Percentiles rank a stretch among this genome's conserved stretches.
Conservation (phyloP, 2,113 vertebrate genomes). For the Crotophaga sulcirostris region DNA sequence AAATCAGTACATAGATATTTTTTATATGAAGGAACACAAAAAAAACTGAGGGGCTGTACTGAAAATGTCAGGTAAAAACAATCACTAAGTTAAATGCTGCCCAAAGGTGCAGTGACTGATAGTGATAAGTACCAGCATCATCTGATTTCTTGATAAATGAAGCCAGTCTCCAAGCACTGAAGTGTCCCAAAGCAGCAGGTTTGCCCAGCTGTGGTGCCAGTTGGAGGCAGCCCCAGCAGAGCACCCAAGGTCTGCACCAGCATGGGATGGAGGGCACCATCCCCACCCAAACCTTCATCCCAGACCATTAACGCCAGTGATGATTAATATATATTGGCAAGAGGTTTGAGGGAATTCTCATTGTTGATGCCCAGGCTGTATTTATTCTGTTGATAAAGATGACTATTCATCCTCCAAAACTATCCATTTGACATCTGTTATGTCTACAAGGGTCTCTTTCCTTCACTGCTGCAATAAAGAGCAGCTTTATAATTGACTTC, state of each 20-base stretch:
- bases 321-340: rapidly evolving
- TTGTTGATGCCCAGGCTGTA: background rate
- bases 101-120: rapidly evolving
- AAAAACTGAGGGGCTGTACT: background rate
- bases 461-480: rapidly evolving
- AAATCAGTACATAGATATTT: background rate
- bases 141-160: background rate
- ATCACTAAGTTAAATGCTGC: rapidly evolving
- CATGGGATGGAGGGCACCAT: rapidly evolving
- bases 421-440: background rate
- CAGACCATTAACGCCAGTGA: rapidly evolving
- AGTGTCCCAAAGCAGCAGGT: rapidly evolving
- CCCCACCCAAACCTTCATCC: background rate
- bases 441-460: background rate
- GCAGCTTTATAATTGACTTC: background rate
- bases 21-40: background rate
- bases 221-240: background rate
- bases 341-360: background rate
- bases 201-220: background rate
- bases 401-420: background rate
- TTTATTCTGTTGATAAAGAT: background rate
- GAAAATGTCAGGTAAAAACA: background rate
- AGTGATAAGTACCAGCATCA: rapidly evolving
- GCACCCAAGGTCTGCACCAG: background rate
- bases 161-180: rapidly evolving